Evolutionary conservation across 2,888 invertebrate genomes (phyloP).

Genomic region (Odontothrips loti): DNA sequence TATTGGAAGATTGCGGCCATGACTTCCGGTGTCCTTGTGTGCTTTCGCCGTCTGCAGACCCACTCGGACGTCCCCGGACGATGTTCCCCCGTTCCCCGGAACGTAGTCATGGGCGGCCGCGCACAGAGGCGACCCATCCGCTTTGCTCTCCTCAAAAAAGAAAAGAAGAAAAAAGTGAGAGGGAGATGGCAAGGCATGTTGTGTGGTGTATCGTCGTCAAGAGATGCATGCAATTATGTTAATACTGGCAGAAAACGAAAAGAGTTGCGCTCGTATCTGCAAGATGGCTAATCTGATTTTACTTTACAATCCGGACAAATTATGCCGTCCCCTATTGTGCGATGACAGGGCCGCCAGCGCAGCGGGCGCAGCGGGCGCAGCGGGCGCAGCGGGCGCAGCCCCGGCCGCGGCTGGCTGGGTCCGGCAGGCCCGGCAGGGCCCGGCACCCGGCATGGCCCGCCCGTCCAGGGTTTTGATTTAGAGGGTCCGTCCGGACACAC

Average conservation of each 20-base stretch:
- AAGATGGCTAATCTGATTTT: slow-evolving; percentile 22
- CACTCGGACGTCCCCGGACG: too few relatives aligned
- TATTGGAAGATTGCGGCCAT: too few relatives aligned
- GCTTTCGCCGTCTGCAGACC: too few relatives aligned
- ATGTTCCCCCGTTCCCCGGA: too few relatives aligned
- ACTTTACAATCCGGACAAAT: slow-evolving; percentile 25
- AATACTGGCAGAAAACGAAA: neutral
- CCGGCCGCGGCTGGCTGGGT: neutral
- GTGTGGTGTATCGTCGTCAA: neutral
- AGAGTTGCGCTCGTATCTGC: neutral
- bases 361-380: neutral
- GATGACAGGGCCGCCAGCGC: slow-evolving; percentile 10
- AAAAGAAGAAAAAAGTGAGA: neutral
- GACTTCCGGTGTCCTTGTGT: too few relatives aligned
- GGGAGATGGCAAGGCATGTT: too few relatives aligned
- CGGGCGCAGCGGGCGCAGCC: too few relatives aligned
- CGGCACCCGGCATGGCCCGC: neutral
- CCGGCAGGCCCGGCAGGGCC: neutral
- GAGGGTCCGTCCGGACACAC: neutral
- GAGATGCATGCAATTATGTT: slow-evolving; percentile 5
- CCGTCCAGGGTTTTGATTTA: neutral
- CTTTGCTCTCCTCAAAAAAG: neutral
- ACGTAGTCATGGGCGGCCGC: neutral
- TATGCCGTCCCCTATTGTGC: slow-evolving; percentile 22
- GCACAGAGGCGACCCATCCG: neutral